Evolutionary conservation across 2,113 vertebrate genomes (phyloP).

Genomic region (Antechinus flavipes): DNA sequence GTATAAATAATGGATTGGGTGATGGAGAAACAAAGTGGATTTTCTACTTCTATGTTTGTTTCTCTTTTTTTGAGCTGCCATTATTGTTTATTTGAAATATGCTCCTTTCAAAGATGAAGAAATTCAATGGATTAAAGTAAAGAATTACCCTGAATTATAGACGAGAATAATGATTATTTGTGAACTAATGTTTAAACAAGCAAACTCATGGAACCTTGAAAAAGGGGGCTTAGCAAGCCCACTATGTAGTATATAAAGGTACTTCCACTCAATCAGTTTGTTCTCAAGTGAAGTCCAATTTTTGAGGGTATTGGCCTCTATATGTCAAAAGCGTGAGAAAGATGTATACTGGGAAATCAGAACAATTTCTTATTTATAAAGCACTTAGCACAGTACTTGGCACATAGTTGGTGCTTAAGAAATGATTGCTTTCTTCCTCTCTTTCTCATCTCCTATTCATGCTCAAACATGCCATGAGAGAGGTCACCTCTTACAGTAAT

Average conservation of each 20-base stretch:
- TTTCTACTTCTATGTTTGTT: neutral
- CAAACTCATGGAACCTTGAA: neutral
- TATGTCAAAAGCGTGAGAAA: neutral
- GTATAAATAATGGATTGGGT: neutral
- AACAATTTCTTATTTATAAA: neutral
- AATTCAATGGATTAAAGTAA: slow-evolving; percentile 6
- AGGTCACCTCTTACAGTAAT: neutral
- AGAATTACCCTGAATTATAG: neutral
- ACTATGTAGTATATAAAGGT: neutral
- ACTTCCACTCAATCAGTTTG: neutral
- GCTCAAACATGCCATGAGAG: neutral
- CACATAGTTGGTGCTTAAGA: neutral
- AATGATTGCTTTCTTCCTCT: neutral
- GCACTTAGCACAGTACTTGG: neutral
- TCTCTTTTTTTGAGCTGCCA: neutral
- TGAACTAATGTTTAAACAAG: slow-evolving; percentile 33
- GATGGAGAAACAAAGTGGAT: neutral
- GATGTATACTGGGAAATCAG: neutral
- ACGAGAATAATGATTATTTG: neutral
- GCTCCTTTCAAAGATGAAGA: neutral
- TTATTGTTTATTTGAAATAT: neutral
- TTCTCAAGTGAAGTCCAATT: neutral
- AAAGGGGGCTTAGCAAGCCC: neutral
- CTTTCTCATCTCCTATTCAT: neutral
- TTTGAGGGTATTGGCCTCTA: neutral